phyloP scores from a whole-genome alignment of 2,888 invertebrate species.

The Chrysotoxum bicinctum region DNA sequence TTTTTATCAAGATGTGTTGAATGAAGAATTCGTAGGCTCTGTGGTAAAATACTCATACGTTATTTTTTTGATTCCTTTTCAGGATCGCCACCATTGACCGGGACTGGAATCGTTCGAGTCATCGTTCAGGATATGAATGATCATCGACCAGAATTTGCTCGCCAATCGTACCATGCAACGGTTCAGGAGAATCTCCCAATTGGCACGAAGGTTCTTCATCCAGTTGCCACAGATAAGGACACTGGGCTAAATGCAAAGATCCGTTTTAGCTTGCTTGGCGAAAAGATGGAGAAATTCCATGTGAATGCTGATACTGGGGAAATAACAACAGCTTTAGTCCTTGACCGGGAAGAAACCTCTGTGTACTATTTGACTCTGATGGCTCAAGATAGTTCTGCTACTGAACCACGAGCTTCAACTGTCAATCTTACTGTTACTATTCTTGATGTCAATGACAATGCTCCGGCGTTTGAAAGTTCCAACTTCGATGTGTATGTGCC shows the following conservation, averaged over 20 bases:
- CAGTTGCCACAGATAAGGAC: constrained; percentile 91
- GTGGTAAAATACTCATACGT: constrained; percentile 20
- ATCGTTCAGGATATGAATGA: constrained; percentile 97
- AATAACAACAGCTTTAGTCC: constrained; percentile 87
- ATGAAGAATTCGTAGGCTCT: constrained; percentile 40
- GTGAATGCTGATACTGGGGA: constrained; percentile 91
- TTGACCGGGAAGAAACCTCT: constrained; percentile 91
- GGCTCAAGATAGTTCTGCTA: constrained; percentile 94
- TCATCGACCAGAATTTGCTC: constrained; percentile 93
- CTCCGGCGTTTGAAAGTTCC: constrained; percentile 88
- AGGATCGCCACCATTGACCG: constrained; percentile 96
- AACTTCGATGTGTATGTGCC: constrained; percentile 91
- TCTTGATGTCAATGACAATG: constrained; percentile 92
- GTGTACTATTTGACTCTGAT: constrained; percentile 91
- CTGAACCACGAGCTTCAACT: constrained; percentile 91
- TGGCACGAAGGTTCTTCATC: constrained; percentile 89
- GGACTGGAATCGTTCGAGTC: constrained; percentile 94
- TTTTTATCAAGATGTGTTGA: constrained; percentile 64
- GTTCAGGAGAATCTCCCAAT: constrained; percentile 92
- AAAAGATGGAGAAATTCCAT: constrained; percentile 90
- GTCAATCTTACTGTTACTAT: constrained; percentile 91
- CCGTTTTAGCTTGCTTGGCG: constrained; percentile 91
- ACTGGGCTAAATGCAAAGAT: constrained; percentile 93
- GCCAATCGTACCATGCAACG: constrained; percentile 89
- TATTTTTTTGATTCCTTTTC: constrained; percentile 78